phyloP scores from a whole-genome alignment of 2,113 vertebrate species.

The Hydropotes inermis region DNA sequence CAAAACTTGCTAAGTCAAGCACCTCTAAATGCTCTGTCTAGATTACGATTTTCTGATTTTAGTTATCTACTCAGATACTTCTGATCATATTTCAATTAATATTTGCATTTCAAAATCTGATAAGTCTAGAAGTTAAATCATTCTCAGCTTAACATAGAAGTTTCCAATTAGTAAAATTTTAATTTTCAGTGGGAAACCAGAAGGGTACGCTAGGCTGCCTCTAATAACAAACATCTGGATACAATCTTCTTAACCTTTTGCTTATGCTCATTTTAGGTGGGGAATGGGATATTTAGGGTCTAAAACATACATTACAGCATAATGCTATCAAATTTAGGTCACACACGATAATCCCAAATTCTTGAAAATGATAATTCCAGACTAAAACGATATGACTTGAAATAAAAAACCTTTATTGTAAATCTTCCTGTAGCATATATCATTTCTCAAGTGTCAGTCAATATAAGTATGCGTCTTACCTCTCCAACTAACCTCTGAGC shows the following conservation, averaged over 20 bases:
- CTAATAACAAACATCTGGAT: not conserved
- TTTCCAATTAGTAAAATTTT: not conserved
- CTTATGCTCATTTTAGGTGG: not conserved
- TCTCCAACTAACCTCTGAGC: not conserved
- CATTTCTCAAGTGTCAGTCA: not conserved
- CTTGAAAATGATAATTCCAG: not conserved
- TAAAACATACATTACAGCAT: not conserved
- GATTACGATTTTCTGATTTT: constrained; percentile 15
- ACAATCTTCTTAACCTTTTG: not conserved
- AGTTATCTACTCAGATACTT: not conserved
- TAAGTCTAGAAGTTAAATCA: not conserved
- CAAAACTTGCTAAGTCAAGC: not conserved
- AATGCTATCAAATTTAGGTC: not conserved
- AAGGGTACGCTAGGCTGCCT: not conserved
- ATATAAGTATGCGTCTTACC: not conserved
- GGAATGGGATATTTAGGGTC: not conserved
- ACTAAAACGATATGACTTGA: not conserved
- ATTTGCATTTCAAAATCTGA: constrained; percentile 28
- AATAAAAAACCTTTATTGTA: not conserved
- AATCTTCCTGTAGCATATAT: not conserved
- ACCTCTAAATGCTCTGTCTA: not conserved
- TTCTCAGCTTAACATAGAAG: not conserved
- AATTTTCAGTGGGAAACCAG: not conserved
- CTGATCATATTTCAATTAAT: not conserved
- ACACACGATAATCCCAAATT: not conserved